Evolutionary conservation across 2,797 vertebrate genomes (phyloP), one percentile per base, ranked within the genome.

Genomic region (Anguilla marmorata): DNA sequence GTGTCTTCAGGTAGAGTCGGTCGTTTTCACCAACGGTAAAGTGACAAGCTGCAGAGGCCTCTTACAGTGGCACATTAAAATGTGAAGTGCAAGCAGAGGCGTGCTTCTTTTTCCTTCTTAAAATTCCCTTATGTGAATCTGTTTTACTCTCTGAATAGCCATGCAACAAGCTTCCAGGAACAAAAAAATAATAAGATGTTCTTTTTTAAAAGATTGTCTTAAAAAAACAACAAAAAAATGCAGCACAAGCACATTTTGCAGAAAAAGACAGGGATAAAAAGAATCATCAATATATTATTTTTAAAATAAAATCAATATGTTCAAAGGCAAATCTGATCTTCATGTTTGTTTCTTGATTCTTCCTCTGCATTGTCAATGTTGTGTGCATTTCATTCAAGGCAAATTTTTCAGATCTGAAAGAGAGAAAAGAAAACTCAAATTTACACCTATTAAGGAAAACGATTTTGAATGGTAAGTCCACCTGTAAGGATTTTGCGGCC

Each of bases 81-180:
- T 88, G 89, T 21, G 79, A 24, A 92, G 92, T 92, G 91, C 91
- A 94, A 94, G 93, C 91, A 91, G 88, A 69, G 50, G 54, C 92
- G 92, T 94, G 93, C 92, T 91, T 88, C 88, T 72, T 88, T 79
- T 89, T 82, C 89, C 87, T 87, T 90, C 33, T 91, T 85, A 91
- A 86, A 86, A 85, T 87, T 86, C 90, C 86, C 87, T 76, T 88
- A 86, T 86, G 85, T 93, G 95, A 95, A 93, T 94, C 94, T 93
- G 93, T 82, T 89, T 85, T 92, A 90, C 93, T 45, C 66, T 91
- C 92, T 94, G 94, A 94, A 94, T 94, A 95, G 93, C 94, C 94
- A 93, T 92, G 93, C 92, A 93, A 92, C 88, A 91, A 93, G 91
- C 93, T 93, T 92, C 85, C 89, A 84, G 88, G 89, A 87, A 91